phyloP scores from a whole-genome alignment of 2,888 invertebrate species.

The Graphium colonna region DNA sequence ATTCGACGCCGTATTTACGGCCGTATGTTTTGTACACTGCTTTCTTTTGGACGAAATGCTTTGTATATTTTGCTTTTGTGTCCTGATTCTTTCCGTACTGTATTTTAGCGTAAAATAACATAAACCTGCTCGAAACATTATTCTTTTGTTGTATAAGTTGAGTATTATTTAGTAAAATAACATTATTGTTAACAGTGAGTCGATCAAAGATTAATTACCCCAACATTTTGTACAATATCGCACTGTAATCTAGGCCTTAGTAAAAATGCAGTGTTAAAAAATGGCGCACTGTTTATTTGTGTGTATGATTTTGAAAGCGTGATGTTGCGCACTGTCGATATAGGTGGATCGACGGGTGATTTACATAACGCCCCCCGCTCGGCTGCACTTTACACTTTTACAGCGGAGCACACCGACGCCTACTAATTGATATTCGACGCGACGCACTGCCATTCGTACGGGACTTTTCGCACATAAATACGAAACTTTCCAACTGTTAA shows the following conservation, averaged over 20 bases:
- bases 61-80: not conserved
- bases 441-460: slow-evolving; percentile 40
- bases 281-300: not conserved
- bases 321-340: slow-evolving; percentile 47
- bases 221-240: not conserved
- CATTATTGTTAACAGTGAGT: too few relatives aligned
- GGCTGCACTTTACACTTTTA: slow-evolving; percentile 77
- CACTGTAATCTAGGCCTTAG: not conserved
- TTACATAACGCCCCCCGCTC: slow-evolving; percentile 70
- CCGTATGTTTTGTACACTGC: not conserved
- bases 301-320: slow-evolving; percentile 8
- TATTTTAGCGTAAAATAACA: too few relatives aligned
- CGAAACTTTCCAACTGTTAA: slow-evolving; percentile 24
- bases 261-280: slow-evolving; percentile 11
- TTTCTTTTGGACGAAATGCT: not conserved
- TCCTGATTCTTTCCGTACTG: too few relatives aligned
- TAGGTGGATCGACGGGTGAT: slow-evolving; percentile 62
- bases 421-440: slow-evolving; percentile 72
- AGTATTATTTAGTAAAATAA: too few relatives aligned
- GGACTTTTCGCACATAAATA: slow-evolving; percentile 22
- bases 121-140: too few relatives aligned
- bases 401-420: slow-evolving; percentile 66
- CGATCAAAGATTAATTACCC: too few relatives aligned
- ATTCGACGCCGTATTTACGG: slow-evolving; percentile 16
- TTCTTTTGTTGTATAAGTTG: too few relatives aligned